phyloP scores from a whole-genome alignment of 2,797 vertebrate species.

The Lepidocolaptes lacrymiger region DNA sequence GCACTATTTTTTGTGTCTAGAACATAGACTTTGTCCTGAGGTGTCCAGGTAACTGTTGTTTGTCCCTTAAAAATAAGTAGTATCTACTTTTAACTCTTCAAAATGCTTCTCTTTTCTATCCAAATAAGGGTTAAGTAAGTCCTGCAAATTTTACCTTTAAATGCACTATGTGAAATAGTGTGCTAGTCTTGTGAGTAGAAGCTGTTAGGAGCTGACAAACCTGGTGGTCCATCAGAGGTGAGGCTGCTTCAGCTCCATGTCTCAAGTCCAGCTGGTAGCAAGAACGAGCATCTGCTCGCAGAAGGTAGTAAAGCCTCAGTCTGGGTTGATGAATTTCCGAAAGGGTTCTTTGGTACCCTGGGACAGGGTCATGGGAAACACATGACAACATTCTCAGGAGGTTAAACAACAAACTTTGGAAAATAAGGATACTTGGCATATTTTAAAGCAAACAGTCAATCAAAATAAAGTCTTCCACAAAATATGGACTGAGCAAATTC shows the following conservation, averaged over 20 bases:
- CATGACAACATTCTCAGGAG: not conserved
- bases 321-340: not conserved
- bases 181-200: not conserved
- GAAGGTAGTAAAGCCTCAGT: not conserved
- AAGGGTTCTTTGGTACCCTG: not conserved
- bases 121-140: not conserved
- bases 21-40: not conserved
- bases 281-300: fast-evolving
- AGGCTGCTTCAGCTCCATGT: not conserved
- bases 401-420: not conserved
- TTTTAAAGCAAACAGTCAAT: not conserved
- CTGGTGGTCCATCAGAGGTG: not conserved
- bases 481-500: not conserved
- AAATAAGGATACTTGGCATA: not conserved
- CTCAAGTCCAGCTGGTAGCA: fast-evolving
- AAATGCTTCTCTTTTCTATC: not conserved
- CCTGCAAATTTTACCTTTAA: not conserved
- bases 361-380: not conserved
- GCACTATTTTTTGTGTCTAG: not conserved
- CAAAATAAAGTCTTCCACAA: not conserved
- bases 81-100: not conserved
- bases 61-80: not conserved
- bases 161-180: fast-evolving
- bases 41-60: not conserved
- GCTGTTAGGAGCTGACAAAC: not conserved